These are phyloP conservation scores for Sceloporus undulatus DNA, from an alignment of 2,113 vertebrate genomes.

Conservation along the genomic window DNA sequence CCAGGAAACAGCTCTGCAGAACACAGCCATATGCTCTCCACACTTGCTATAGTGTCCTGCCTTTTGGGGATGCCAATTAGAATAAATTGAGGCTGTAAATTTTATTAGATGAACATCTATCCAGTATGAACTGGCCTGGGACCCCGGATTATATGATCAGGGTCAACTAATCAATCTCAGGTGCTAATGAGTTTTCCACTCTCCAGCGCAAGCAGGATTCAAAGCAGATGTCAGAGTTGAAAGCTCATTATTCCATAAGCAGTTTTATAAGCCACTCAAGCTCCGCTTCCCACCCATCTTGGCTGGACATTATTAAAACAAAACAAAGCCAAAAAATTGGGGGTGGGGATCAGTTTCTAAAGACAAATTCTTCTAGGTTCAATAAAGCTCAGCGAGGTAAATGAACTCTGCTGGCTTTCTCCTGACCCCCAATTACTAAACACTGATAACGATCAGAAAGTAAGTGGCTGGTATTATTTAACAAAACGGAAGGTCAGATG, in stretches of 20 bases:
- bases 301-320: slow-evolving; percentile 54
- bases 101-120: slow-evolving; percentile 13
- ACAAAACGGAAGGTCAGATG: slow-evolving; percentile 74
- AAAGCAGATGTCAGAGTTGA: slow-evolving; percentile 67
- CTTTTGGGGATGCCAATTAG: background rate
- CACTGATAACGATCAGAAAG: slow-evolving; percentile 66
- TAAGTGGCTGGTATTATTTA: slow-evolving; percentile 73
- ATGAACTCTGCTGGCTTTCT: slow-evolving; percentile 62
- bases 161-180: slow-evolving; percentile 42
- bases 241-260: slow-evolving; percentile 50
- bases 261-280: slow-evolving; percentile 56
- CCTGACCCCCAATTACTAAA: slow-evolving; percentile 73
- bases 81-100: background rate
- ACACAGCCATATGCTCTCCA: background rate
- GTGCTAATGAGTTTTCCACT: slow-evolving; percentile 55
- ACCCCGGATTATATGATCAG: background rate
- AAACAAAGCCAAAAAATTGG: background rate
- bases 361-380: slow-evolving; percentile 63
- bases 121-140: slow-evolving; percentile 29
- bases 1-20: background rate
- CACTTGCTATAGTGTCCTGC: slow-evolving; percentile 3
- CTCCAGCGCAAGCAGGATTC: slow-evolving; percentile 63
- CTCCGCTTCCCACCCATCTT: slow-evolving; percentile 50
- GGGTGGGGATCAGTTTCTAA: slow-evolving; percentile 58
- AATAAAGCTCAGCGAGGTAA: slow-evolving; percentile 53